A percentile compares a stretch with the other conserved stretches of the same genome.
phyloP scores from a whole-genome alignment of 2,797 vertebrate species.

The Enteromius treurensis region DNA sequence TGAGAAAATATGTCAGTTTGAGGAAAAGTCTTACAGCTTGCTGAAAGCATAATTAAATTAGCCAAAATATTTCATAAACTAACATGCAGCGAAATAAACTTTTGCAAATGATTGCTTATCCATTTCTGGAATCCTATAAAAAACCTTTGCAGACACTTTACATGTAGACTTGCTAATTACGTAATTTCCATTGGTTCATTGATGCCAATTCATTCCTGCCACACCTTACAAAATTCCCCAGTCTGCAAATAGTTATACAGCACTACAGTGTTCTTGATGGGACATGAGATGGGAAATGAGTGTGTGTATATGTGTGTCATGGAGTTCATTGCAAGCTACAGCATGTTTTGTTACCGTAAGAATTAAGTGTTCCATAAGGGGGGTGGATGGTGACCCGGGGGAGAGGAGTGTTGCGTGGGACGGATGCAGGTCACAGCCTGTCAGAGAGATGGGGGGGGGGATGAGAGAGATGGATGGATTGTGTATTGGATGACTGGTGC shows the following conservation, averaged over 20 bases:
- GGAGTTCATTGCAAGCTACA: slow-evolving; percentile 19
- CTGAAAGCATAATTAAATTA: background rate
- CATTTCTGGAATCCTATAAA: background rate
- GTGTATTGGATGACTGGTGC: slow-evolving; percentile 47
- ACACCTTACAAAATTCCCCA: background rate
- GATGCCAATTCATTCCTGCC: background rate
- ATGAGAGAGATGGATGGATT: slow-evolving; percentile 45
- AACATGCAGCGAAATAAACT: background rate
- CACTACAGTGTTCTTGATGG: background rate
- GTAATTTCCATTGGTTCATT: background rate
- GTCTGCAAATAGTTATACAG: background rate
- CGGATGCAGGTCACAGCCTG: slow-evolving; percentile 53
- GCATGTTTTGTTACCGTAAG: slow-evolving; percentile 47
- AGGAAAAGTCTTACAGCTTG: background rate
- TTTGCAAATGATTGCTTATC: background rate
- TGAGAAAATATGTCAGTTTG: background rate
- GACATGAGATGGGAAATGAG: background rate
- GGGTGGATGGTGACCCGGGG: slow-evolving; percentile 23
- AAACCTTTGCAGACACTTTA: background rate
- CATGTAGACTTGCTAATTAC: background rate
- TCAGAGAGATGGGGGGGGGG: slow-evolving; percentile 6
- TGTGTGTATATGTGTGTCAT: slow-evolving; percentile 9
- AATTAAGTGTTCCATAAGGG: slow-evolving; percentile 28
- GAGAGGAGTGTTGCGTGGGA: slow-evolving; percentile 20
- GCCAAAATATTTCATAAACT: background rate